Evolutionary conservation across 2,797 vertebrate genomes (phyloP), one percentile per base, ranked within the genome.

Genomic region (Lophius americanus): DNA sequence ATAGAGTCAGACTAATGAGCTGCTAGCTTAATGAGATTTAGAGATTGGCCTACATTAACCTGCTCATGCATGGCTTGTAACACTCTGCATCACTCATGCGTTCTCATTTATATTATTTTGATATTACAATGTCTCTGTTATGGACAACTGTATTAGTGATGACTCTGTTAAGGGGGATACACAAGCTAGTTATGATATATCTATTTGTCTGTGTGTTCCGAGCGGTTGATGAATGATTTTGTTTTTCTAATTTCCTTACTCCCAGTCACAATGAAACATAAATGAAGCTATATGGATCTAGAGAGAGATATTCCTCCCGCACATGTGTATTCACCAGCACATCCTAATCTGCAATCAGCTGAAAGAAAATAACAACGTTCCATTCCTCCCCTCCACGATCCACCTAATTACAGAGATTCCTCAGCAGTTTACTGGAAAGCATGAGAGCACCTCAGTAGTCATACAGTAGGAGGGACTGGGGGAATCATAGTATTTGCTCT

Each of bases 91-190:
- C 75, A 71, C 42, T 75, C 48, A 44, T 41, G 59, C 62, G 33
- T 70, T 73, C 56, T 80, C 55, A 79, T 90, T 84, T 64, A 64
- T 80, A 76, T 77, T 74, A 55, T 60, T 23, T 23, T 9, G 4
- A 6, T 9, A 6, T 9, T 42, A 42, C 5, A 73, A 79, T 64
- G 66, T 70, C 47, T 51, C 50, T 49, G 68, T 73, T 64, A 61
- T 59, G 42, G 51, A 75, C 49, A 46, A 36, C 79, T 81, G 68
- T 64, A 48, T 73, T 65, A 59, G 57, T 76, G 77, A 73, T 73
- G 68, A 55, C 43, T 56, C 70, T 67, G 49, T 81, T 72, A 35
- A 61, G 47, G 13, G 11, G 66, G 60, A 70, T 65, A 14, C 55
- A 32, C 54, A 51, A 72, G 51, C 55, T 50, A 44, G 60, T 42